phyloP scores from a whole-genome alignment of 53 echinoderm and acorn worm species.

The Actinopyga echinites region DNA sequence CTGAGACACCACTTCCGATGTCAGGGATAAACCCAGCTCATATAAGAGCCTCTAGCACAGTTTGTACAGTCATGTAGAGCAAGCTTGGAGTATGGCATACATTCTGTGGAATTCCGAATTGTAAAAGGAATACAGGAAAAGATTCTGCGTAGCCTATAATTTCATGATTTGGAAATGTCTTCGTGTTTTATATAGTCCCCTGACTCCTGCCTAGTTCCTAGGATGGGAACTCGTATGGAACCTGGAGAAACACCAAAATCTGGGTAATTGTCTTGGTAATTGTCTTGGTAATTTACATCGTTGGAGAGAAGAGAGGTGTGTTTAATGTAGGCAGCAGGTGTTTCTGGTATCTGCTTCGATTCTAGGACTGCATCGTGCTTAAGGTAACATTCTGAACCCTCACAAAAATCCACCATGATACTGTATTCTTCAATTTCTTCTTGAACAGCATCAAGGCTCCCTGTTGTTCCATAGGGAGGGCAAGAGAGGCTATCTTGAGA shows the following conservation, averaged over 20 bases:
- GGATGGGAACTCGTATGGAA: no score
- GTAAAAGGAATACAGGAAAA: no score
- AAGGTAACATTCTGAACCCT: neutral
- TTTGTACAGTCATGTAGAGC: neutral
- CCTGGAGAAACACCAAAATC: neutral
- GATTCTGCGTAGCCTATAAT: no score
- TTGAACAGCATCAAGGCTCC: neutral
- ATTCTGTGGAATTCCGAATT: neutral
- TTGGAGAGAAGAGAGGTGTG: neutral
- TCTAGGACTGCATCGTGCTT: neutral
- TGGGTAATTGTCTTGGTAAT: neutral
- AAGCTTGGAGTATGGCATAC: neutral
- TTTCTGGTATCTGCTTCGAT: neutral
- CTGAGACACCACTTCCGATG: no score
- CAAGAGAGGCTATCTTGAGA: neutral
- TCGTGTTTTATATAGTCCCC: no score
- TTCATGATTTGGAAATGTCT: no score
- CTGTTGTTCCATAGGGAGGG: neutral
- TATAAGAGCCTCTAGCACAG: neutral
- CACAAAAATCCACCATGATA: neutral
- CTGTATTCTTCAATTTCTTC: conserved; percentile 12
- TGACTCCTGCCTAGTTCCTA: no score
- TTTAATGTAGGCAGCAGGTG: neutral
- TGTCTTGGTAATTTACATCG: neutral
- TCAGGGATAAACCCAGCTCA: no score